phyloP scores from a whole-genome alignment of 92 coral and sea anemone genomes.

The Zoanthus sociatus region DNA sequence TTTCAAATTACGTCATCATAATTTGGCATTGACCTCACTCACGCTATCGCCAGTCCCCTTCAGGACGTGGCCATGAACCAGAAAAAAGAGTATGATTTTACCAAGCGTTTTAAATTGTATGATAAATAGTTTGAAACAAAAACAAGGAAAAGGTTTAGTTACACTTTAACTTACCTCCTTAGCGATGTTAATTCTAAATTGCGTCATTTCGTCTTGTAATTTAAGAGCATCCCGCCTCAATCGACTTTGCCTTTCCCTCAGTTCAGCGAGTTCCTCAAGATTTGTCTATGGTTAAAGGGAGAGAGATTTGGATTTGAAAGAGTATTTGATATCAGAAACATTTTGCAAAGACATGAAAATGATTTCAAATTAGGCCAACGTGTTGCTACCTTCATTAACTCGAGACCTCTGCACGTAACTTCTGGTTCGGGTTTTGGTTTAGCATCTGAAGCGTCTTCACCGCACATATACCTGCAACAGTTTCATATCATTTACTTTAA shows the following conservation, averaged over 20 bases:
- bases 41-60: too few species aligned
- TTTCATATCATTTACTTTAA: background rate
- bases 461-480: constrained; percentile 83
- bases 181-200: constrained; percentile 85
- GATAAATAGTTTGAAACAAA: too few species aligned
- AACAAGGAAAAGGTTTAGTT: too few species aligned
- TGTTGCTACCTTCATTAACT: constrained; percentile 86
- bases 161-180: constrained; percentile 78
- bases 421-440: constrained; percentile 74
- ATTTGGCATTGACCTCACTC: too few species aligned
- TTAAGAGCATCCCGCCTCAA: constrained; percentile 84
- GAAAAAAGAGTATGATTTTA: too few species aligned
- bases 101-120: too few species aligned
- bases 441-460: constrained; percentile 72
- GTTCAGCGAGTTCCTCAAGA: constrained; percentile 75
- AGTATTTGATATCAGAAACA: background rate
- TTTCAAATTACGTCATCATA: too few species aligned
- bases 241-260: constrained; percentile 86
- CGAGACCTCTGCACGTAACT: constrained; percentile 89
- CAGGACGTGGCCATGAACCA: too few species aligned
- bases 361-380: background rate
- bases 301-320: background rate
- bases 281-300: constrained; percentile 54
- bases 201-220: constrained; percentile 87
- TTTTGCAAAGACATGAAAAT: background rate